These are phyloP conservation scores for Manis pentadactyla DNA, from an alignment of 2,797 vertebrate species.

Conservation along the genomic window DNA sequence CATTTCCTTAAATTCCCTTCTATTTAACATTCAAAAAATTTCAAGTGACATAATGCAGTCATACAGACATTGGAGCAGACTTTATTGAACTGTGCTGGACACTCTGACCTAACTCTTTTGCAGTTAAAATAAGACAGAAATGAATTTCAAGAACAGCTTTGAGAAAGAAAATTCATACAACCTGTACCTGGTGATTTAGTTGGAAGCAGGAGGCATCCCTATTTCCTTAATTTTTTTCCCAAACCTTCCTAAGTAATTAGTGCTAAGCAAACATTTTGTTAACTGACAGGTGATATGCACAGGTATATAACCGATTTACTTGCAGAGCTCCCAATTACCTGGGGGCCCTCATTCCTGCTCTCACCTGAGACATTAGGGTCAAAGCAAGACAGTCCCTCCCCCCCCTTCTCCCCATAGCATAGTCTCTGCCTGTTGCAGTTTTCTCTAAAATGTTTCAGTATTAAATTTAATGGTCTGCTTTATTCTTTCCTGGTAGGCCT, in stretches of 20 bases:
- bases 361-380: neutral
- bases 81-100: neutral
- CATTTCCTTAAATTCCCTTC: constrained; percentile 51
- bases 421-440: neutral
- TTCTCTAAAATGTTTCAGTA: neutral
- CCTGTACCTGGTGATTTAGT: neutral
- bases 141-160: neutral
- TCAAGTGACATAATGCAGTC: constrained; percentile 51
- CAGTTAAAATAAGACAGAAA: neutral
- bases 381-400: neutral
- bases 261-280: neutral
- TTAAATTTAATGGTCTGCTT: neutral
- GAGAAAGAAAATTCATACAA: neutral
- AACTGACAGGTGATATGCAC: neutral
- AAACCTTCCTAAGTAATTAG: neutral
- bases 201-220: neutral
- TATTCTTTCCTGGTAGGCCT: neutral
- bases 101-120: neutral
- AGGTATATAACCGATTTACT: neutral
- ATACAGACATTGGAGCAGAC: neutral
- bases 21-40: constrained; percentile 5
- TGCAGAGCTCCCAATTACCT: neutral
- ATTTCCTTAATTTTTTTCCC: neutral
- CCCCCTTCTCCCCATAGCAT: neutral
- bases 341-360: neutral